Conservation (phyloP, 2,797 vertebrate genomes). For the Urophycis tenuis region DNA sequence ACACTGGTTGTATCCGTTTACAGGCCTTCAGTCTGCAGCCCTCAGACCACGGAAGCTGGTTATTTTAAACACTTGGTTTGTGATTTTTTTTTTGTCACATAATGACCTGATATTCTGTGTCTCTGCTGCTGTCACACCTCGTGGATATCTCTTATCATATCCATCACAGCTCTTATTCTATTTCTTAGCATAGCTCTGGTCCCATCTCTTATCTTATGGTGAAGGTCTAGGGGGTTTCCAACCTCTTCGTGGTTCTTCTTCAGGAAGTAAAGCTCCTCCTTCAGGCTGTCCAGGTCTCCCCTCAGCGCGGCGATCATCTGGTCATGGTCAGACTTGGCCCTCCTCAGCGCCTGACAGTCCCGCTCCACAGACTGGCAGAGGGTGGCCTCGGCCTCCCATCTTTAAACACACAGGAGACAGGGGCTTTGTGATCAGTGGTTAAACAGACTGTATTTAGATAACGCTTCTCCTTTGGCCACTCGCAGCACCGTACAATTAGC, state of each 20-base stretch:
- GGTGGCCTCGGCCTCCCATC: slow-evolving; percentile 72
- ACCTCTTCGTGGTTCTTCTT: slow-evolving; percentile 78
- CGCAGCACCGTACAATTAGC: background rate
- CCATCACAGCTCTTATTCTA: too few relatives aligned
- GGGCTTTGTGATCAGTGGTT: background rate
- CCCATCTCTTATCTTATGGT: background rate
- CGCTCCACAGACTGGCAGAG: slow-evolving; percentile 75
- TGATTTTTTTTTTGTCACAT: background rate
- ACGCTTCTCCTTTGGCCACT: background rate
- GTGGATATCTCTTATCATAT: too few relatives aligned
- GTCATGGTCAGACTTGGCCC: slow-evolving; percentile 73
- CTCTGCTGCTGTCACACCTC: background rate
- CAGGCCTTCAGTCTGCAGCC: background rate
- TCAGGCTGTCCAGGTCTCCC: slow-evolving; percentile 74
- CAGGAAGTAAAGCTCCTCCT: slow-evolving; percentile 75
- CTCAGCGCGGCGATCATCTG: slow-evolving; percentile 68
- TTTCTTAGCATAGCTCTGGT: background rate
- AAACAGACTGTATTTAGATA: background rate
- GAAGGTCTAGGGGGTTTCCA: slow-evolving; percentile 22
- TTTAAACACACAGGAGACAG: slow-evolving; percentile 25
- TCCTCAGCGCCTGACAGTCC: slow-evolving; percentile 71
- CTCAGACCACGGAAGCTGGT: background rate
- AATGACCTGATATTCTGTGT: background rate
- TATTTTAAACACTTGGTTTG: background rate
- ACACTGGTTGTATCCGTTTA: background rate